Base-by-base conservation (phyloP, 2,113 vertebrate genomes). In the Microtus montanus region DNA sequence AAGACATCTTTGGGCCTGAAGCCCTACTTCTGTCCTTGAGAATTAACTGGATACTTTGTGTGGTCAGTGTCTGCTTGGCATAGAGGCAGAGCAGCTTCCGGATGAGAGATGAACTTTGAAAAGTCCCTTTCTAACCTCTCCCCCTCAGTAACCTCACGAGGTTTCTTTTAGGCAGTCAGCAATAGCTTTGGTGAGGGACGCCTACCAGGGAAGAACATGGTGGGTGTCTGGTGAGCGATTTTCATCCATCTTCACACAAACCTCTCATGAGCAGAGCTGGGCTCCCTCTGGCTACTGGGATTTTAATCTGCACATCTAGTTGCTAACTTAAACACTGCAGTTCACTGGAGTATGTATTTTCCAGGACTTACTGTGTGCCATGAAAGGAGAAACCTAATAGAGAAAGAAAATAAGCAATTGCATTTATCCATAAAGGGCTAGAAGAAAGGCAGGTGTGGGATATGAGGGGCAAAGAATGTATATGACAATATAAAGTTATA, bases 11-110 rank as follows among this genome's bases (percentile, higher is more conserved):
- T 28, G 58, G 58, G 83, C 49, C n/a, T 13, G 1, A 92, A 95
- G 70, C 68, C 86, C 82, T 86, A 85, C 71, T 93, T 93, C 74
- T 80, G 70, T 92, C 68, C 66, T 44, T 4, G 83, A 85, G n/a
- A 92, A 90, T 92, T 93, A 87, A 63, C 44, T 22, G 77, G 92
- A 92, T n/a, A 15, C 28, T 74, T 64, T 79, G 64, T 14, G 8
- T 80, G 33, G 2, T 71, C 49, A 7, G 58, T 80, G 63, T 58
- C 28, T 61, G 24, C 41, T 89, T 93, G 24, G 22, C 35, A 49
- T 35, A 10, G 30, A 79, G 11, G 26, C 30, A 84, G 54, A 86
- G 82, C 38, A 44, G 79, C 58, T 96, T 63, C 5, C 47, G 13
- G 64, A 74, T 61, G n/a, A 92, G 61, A 77, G 80, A 91, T 2